phyloP scores from a whole-genome alignment of 2,888 invertebrate species.

The Auanema freiburgensis region DNA sequence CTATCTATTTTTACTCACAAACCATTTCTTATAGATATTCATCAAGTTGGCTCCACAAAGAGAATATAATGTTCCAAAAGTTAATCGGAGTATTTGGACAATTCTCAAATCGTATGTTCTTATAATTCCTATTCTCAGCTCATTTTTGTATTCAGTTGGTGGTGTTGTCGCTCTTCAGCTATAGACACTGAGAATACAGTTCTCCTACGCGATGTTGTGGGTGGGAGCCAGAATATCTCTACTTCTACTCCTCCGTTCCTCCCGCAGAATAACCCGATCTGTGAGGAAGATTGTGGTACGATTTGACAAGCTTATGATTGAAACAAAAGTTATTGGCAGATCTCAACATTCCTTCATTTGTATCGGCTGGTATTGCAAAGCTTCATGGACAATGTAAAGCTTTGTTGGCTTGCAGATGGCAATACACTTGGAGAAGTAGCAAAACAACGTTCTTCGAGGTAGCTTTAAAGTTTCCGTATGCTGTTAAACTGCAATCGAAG shows the following conservation, averaged over 20 bases:
- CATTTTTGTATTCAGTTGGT: not conserved
- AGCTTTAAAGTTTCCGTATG: constrained; percentile 4
- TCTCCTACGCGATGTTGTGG: too few species aligned
- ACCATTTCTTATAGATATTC: constrained; percentile 15
- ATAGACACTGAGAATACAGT: too few species aligned
- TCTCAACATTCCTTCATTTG: constrained; percentile 35
- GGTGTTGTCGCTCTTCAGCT: too few species aligned
- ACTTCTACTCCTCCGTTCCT: too few species aligned
- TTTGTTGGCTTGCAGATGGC: constrained; percentile 44
- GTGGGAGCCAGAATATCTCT: too few species aligned
- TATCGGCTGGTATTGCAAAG: constrained; percentile 17
- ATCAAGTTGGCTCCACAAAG: constrained; percentile 33
- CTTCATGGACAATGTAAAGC: constrained; percentile 46
- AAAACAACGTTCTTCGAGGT: constrained; percentile 46
- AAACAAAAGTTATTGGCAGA: constrained; percentile 20
- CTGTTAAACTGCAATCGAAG: too few species aligned
- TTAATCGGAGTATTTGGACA: not conserved
- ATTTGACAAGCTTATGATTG: too few species aligned
- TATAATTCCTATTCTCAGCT: not conserved
- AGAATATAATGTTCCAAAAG: constrained; percentile 43
- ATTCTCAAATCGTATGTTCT: not conserved
- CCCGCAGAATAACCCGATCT: too few species aligned
- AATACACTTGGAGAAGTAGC: constrained; percentile 44
- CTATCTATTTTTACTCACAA: not conserved
- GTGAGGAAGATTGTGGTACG: too few species aligned